Evolutionary conservation across 2,797 vertebrate species (phyloP), one percentile per base, ranked within the genome.

Genomic region (Pseudochaenichthys georgianus): DNA sequence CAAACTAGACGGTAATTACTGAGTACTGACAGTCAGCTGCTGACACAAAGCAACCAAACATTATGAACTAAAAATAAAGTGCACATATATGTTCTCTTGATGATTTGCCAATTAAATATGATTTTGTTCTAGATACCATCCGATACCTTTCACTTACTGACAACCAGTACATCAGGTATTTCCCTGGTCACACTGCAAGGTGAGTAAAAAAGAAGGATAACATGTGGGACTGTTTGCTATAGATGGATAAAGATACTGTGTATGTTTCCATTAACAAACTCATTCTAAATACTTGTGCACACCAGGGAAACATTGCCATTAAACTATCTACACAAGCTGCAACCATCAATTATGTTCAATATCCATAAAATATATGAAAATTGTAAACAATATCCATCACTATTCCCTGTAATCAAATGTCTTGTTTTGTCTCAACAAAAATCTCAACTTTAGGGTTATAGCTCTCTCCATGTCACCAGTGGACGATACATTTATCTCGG

Each of bases 381-480:
- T 7, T n/a, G 12, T 13, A 3, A 0, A 64, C 0, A 41, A 64
- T 64, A n/a, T 1, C 28, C 16, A n/a, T 47, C 5, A 13, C 28
- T 34, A 34, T 38, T 38, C 21, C 7, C 12, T 59, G 13, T 42
- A n/a, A 28, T 12, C 6, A 28, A 7, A 43, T 54, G 19, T 16
- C 23, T 38, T 38, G 8, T 38, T 38, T 38, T 38, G 34, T 38
- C 34, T 7, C 6, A 38, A 38, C 8, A 38, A 38, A 38, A 38
- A 38, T 38, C 34, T 38, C 34, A 38, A 38, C 58, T 77, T 41
- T 88, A 98, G 97, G 84, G 97, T 98, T 57, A 97, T 96, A 70
- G 95, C 97, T 71, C 95, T 98, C 65, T 98, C 96, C 46, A 97
- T 98, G 97, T 98, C 97, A 85, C 97, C 97, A 34, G 96, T 98